Percentiles rank a stretch among this genome's conserved stretches.
Conservation (phyloP, 2,797 vertebrate genomes). For the Phylloscopus collybita region DNA sequence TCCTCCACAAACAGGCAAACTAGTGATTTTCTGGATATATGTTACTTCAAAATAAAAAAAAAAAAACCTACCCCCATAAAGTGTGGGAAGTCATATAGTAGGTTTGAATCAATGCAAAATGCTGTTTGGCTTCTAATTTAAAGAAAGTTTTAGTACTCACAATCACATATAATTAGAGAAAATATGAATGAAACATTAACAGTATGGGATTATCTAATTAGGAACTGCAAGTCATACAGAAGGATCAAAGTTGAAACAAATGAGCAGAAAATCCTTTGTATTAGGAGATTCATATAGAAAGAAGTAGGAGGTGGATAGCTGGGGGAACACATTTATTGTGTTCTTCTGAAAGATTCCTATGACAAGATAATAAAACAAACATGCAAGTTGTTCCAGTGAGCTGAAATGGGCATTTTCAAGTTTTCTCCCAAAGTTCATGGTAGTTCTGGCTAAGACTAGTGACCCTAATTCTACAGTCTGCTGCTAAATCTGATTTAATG, state of each 20-base stretch:
- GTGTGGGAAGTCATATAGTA: not conserved
- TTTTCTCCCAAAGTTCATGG: not conserved
- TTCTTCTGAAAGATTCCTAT: not conserved
- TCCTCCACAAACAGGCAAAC: not conserved
- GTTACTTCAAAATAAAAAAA: not conserved
- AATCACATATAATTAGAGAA: not conserved
- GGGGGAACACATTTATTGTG: not conserved
- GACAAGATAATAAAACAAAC: not conserved
- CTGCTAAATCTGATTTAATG: not conserved
- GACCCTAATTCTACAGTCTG: not conserved
- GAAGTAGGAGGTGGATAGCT: not conserved
- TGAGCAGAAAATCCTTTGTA: not conserved
- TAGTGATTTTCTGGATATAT: not conserved
- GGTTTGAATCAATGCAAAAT: not conserved
- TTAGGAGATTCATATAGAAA: not conserved
- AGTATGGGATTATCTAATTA: not conserved
- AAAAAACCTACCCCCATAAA: rapidly evolving
- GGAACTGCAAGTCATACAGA: not conserved
- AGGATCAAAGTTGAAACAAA: not conserved
- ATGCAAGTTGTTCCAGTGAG: not conserved
- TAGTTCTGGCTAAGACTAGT: not conserved
- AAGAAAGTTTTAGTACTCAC: not conserved
- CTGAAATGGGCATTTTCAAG: not conserved
- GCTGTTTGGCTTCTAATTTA: not conserved
- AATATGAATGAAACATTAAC: not conserved